Evolutionary conservation across 2,113 vertebrate species (phyloP), one percentile per base, ranked within the genome.

Genomic region (Neodontobutis hainanensis): DNA sequence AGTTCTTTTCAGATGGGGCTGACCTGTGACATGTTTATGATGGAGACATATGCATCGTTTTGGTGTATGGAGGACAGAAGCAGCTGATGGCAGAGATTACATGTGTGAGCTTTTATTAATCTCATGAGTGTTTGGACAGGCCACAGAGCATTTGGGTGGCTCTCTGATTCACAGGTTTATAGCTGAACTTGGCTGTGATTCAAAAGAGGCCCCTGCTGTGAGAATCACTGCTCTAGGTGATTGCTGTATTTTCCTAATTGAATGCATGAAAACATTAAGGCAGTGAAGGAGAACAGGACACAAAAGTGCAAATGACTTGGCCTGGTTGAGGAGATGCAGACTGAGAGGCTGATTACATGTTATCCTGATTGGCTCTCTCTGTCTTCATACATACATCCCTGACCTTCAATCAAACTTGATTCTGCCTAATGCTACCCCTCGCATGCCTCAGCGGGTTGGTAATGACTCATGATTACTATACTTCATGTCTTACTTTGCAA

Each of bases 341-440:
- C 61, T 63, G 78, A 86, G 85, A 87, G 76, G 84, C 82, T 90
- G 89, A 92, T 90, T 91, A 87, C 85, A 87, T 71, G 73, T 87
- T 87, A 68, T 68, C 70, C 85, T 90, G 88, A 90, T 92, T 90
- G 83, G 90, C 84, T 75, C 70, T 62, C 74, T 77, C 76, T 80
- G 63, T 78, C 82, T 83, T 88, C 82, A 85, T 80, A 75, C 77
- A 77, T 70, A 80, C 16, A 9, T 65, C 65, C 61, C 50, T 91
- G 89, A 91, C 89, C 91, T 92, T 91, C 92, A 93, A 92, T 92
- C 91, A 91, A 89, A 83, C 83, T 85, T 80, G 85, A 91, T 88
- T 89, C 87, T 86, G 65, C 65, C 77, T 85, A 90, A 91, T 87
- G 84, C 81, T 83, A 80, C 75, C 87, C 83, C 73, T 85, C 57